phyloP scores from a whole-genome alignment of 2,888 invertebrate genomes.

The Ferrisia virgata region DNA sequence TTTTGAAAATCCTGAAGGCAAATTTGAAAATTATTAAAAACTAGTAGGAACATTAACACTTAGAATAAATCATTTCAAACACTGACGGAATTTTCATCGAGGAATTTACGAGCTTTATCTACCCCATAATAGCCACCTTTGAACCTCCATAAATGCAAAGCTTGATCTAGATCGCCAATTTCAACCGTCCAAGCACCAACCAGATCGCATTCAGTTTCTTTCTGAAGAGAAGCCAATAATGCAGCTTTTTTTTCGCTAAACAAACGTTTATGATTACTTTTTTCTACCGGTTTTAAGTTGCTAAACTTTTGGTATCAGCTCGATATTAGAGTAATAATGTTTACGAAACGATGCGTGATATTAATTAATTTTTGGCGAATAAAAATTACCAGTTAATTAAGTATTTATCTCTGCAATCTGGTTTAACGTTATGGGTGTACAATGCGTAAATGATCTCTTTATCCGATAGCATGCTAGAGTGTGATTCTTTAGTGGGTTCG shows the following conservation, averaged over 20 bases:
- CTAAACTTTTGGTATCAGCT: not conserved
- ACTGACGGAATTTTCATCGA: conserved; percentile 57
- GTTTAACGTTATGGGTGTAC: conserved; percentile 90
- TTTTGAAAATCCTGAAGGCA: conserved; percentile 65
- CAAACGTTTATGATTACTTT: not conserved
- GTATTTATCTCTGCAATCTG: conserved; percentile 82
- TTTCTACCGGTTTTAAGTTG: not conserved
- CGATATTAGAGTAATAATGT: not conserved
- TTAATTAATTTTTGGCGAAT: not conserved
- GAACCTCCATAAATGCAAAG: conserved; percentile 92
- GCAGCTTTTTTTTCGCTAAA: conserved; percentile 73
- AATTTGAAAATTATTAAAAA: not conserved
- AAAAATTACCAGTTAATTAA: conserved; percentile 77
- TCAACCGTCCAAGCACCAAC: conserved; percentile 95
- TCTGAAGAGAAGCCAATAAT: conserved; percentile 69
- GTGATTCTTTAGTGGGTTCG: conserved; percentile 92
- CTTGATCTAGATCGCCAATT: conserved; percentile 97
- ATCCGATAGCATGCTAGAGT: conserved; percentile 93
- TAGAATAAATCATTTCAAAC: not conserved
- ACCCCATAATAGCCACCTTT: conserved; percentile 87
- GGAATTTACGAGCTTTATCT: conserved; percentile 70
- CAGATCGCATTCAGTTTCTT: conserved; percentile 75
- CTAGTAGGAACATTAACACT: not conserved
- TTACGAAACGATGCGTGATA: not conserved
- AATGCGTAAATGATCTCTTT: conserved; percentile 94